phyloP scores from a whole-genome alignment of 2,113 vertebrate species.

The Proterorhinus semilunaris region DNA sequence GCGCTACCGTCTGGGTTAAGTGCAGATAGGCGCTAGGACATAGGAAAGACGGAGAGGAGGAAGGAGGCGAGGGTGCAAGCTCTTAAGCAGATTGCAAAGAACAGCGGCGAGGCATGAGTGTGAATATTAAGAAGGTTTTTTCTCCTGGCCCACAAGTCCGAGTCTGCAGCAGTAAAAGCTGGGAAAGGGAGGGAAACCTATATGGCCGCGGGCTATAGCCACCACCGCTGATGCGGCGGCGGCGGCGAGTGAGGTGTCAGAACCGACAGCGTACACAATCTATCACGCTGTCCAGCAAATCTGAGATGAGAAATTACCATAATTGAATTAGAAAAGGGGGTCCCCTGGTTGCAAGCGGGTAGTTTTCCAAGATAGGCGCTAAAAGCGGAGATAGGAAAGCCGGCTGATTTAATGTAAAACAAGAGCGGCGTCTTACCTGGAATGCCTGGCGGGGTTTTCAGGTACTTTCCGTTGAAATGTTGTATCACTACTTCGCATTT shows the following conservation, averaged over 20 bases:
- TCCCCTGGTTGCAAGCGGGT: conserved; percentile 25
- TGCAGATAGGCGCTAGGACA: conserved; percentile 51
- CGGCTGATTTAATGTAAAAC: conserved; percentile 22
- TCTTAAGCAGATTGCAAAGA: conserved; percentile 76
- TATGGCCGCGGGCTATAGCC: conserved; percentile 34
- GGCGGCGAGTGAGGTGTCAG: conserved; percentile 54
- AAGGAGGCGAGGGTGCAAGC: conserved; percentile 68
- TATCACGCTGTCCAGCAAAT: conserved; percentile 46
- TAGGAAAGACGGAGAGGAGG: conserved; percentile 43
- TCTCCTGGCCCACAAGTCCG: conserved; percentile 57
- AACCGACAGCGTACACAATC: conserved; percentile 50
- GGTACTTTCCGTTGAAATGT: conserved; percentile 76
- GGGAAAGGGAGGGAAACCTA: conserved; percentile 15
- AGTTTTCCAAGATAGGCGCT: conserved; percentile 25
- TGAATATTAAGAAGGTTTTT: conserved; percentile 72
- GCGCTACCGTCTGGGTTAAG: conserved; percentile 42
- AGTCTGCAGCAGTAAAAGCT: conserved; percentile 43
- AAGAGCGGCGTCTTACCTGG: conserved; percentile 61
- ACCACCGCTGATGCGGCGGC: neutral
- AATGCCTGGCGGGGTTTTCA: conserved; percentile 75
- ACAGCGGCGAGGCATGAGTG: conserved; percentile 64
- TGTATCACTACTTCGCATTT: conserved; percentile 76
- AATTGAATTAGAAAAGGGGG: conserved; percentile 50
- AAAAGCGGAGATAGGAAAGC: conserved; percentile 3
- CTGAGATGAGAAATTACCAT: conserved; percentile 49